phyloP scores from a whole-genome alignment of 2,797 vertebrate genomes.

The Gambelia wislizenii region DNA sequence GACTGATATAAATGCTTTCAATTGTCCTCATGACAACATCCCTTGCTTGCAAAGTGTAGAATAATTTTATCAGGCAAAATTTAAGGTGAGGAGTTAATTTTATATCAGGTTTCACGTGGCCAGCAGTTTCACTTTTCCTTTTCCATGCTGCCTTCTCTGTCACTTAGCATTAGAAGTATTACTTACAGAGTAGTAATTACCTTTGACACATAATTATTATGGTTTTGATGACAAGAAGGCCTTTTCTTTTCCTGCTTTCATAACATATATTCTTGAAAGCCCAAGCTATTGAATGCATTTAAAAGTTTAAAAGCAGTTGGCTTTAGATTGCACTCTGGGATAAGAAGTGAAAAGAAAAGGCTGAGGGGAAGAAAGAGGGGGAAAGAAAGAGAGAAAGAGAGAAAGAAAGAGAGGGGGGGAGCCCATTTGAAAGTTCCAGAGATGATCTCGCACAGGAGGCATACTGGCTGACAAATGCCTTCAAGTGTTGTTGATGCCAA shows the following conservation, averaged over 20 bases:
- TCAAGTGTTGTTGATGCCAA: slow-evolving; percentile 63
- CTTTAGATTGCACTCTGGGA: slow-evolving; percentile 75
- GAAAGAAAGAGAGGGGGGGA: background rate
- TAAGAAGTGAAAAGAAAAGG: slow-evolving; percentile 71
- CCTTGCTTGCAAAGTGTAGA: slow-evolving; percentile 65
- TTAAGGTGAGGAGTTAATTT: slow-evolving; percentile 79
- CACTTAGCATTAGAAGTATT: slow-evolving; percentile 84
- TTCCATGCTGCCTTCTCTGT: slow-evolving; percentile 80
- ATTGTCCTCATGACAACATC: background rate
- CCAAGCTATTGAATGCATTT: slow-evolving; percentile 77
- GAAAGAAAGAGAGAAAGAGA: slow-evolving; percentile 11
- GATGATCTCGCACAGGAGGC: slow-evolving; percentile 82
- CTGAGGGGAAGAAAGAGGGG: background rate
- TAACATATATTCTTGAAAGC: slow-evolving; percentile 84
- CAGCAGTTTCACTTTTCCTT: slow-evolving; percentile 78
- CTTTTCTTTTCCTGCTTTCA: slow-evolving; percentile 83
- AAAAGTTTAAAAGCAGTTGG: slow-evolving; percentile 80
- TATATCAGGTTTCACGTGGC: slow-evolving; percentile 79
- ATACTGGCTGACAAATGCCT: slow-evolving; percentile 72
- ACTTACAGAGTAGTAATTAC: slow-evolving; percentile 84
- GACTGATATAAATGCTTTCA: slow-evolving; percentile 27
- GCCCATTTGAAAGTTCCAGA: slow-evolving; percentile 74
- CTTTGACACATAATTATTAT: slow-evolving; percentile 89
- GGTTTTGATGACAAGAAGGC: slow-evolving; percentile 87
- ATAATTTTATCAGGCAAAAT: slow-evolving; percentile 67